phyloP scores from a whole-genome alignment of 2,888 invertebrate genomes.

The Trilocha varians region DNA sequence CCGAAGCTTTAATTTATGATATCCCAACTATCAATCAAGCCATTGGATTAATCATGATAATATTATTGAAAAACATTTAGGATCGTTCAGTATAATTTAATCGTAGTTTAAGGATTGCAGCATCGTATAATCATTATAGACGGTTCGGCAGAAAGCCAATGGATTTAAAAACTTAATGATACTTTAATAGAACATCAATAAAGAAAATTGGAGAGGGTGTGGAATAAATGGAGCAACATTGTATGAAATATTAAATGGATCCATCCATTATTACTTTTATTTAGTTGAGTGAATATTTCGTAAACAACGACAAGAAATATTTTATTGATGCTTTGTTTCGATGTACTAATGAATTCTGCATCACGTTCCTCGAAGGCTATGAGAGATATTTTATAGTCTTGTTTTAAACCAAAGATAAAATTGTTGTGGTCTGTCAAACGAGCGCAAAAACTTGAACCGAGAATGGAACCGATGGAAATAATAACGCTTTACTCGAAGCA shows the following conservation, averaged over 20 bases:
- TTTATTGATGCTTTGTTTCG: slow-evolving; percentile 18
- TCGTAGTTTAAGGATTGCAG: slow-evolving; percentile 60
- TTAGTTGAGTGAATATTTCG: neutral
- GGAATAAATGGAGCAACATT: slow-evolving; percentile 54
- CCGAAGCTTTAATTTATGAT: slow-evolving; percentile 34
- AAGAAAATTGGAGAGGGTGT: slow-evolving; percentile 67
- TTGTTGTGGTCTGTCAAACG: slow-evolving; percentile 32
- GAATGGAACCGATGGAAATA: slow-evolving; percentile 45
- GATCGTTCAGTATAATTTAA: slow-evolving; percentile 52
- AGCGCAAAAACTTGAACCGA: slow-evolving; percentile 43
- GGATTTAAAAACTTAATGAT: slow-evolving; percentile 64
- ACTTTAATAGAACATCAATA: slow-evolving; percentile 64
- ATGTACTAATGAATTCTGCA: slow-evolving; percentile 35
- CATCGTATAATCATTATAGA: slow-evolving; percentile 54
- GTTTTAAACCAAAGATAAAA: slow-evolving; percentile 42
- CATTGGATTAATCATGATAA: slow-evolving; percentile 40
- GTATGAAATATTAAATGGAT: slow-evolving; percentile 6
- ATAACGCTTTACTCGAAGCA: slow-evolving; percentile 38
- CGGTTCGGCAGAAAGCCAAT: slow-evolving; percentile 47
- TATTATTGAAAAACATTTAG: slow-evolving; percentile 47
- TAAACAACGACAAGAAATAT: slow-evolving; percentile 2
- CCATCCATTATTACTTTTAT: neutral
- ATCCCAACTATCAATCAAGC: slow-evolving; percentile 42
- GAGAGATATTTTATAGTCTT: slow-evolving; percentile 38
- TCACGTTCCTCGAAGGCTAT: slow-evolving; percentile 33